These are phyloP conservation scores for Spizella passerina DNA, from an alignment of 2,797 vertebrate species.

Conservation along the genomic window DNA sequence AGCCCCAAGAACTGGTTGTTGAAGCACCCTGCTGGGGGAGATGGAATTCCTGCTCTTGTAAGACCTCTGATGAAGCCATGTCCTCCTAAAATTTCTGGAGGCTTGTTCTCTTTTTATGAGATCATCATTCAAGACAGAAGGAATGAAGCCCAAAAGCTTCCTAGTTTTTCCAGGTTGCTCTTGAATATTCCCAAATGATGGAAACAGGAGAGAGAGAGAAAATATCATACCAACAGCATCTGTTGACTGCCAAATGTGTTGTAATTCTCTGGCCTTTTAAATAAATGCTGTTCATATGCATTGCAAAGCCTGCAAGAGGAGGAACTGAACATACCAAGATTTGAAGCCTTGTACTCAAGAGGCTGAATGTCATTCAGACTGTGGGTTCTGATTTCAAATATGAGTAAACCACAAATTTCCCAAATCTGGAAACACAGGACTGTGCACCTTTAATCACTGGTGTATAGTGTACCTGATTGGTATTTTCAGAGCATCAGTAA, in stretches of 20 bases:
- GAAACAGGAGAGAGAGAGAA: neutral
- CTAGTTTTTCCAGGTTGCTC: neutral
- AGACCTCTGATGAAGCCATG: neutral
- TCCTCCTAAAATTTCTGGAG: neutral
- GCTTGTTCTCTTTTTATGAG: neutral
- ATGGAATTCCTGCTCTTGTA: neutral
- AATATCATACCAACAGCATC: neutral
- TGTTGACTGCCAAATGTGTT: neutral
- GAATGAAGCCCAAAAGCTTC: neutral
- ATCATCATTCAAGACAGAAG: neutral
- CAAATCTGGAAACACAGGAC: neutral
- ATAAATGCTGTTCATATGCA: neutral
- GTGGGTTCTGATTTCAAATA: neutral
- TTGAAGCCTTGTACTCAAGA: neutral
- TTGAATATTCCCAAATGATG: neutral
- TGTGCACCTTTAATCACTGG: neutral
- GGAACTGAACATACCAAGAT: neutral
- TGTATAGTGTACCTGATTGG: neutral
- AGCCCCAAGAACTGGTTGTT: neutral
- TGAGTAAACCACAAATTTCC: neutral
- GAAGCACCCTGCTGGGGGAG: neutral
- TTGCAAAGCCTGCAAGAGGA: neutral
- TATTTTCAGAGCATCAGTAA: constrained; percentile 6
- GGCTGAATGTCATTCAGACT: neutral
- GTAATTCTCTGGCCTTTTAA: constrained; percentile 28